Percentiles rank a stretch among this genome's conserved stretches.
Evolutionary conservation across 2,797 vertebrate species (phyloP).

Genomic region (Tapera naevia): DNA sequence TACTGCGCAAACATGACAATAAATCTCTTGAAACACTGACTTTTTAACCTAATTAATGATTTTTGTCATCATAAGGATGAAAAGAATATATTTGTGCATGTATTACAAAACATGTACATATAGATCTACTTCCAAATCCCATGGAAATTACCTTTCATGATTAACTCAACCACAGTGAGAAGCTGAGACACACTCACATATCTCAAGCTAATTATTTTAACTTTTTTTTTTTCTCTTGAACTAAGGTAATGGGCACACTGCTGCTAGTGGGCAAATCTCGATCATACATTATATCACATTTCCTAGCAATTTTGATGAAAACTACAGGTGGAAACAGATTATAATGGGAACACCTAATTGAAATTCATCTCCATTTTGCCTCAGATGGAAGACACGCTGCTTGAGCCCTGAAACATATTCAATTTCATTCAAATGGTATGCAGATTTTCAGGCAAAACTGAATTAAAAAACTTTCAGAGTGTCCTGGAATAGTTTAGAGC

Average conservation of each 20-base stretch:
- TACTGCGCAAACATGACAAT: conserved; percentile 39
- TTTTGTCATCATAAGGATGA: conserved; percentile 3
- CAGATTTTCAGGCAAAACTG: conserved; percentile 73
- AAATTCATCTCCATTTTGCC: conserved; percentile 79
- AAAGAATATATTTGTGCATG: neutral
- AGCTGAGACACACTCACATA: neutral
- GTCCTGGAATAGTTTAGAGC: conserved; percentile 11
- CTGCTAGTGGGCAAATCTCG: conserved; percentile 71
- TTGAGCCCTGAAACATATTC: conserved; percentile 75
- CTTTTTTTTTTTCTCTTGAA: neutral
- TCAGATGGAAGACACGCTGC: conserved; percentile 75
- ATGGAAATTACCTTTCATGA: conserved; percentile 68
- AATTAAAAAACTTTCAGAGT: conserved; percentile 46
- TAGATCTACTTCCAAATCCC: conserved; percentile 19
- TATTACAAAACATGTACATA: neutral
- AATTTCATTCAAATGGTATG: conserved; percentile 77
- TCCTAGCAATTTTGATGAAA: conserved; percentile 75
- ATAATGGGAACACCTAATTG: conserved; percentile 76
- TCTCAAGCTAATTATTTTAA: conserved; percentile 68
- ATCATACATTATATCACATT: conserved; percentile 64
- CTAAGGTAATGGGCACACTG: conserved; percentile 65
- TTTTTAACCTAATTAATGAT: conserved; percentile 66
- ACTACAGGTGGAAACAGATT: conserved; percentile 78
- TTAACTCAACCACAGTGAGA: conserved; percentile 58
- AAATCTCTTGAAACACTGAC: conserved; percentile 56